Conservation (phyloP, 2,888 invertebrate genomes). For the Netelia melanura region DNA sequence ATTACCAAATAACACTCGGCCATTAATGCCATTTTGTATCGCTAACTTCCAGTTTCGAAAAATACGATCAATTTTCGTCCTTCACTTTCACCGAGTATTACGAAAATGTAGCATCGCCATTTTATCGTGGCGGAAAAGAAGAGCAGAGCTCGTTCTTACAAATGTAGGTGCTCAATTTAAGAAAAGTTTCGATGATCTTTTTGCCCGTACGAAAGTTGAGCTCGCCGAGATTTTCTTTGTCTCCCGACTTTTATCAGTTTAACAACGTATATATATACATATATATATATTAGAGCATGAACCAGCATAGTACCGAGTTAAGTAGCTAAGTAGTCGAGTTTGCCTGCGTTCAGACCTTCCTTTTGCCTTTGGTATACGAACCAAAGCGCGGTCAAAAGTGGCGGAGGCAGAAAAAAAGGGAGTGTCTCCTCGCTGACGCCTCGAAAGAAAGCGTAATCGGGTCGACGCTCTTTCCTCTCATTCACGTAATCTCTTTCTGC, state of each 20-base stretch:
- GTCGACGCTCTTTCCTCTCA: constrained; percentile 44
- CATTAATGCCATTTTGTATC: too few relatives aligned
- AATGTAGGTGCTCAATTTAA: constrained; percentile 16
- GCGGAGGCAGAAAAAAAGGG: constrained; percentile 10
- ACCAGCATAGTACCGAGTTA: constrained; percentile 34
- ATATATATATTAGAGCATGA: not conserved
- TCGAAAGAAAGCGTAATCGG: constrained; percentile 58
- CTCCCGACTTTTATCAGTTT: constrained; percentile 50
- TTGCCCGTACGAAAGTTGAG: constrained; percentile 27
- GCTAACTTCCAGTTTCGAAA: not conserved
- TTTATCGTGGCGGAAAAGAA: not conserved
- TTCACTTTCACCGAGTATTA: not conserved
- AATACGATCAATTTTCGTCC: not conserved
- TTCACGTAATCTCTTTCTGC: constrained; percentile 54
- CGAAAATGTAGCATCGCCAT: not conserved
- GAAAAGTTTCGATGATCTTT: constrained; percentile 40
- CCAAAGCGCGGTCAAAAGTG: constrained; percentile 1
- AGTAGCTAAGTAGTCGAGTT: constrained; percentile 55
- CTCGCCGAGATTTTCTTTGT: constrained; percentile 29
- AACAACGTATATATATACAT: constrained; percentile 1
- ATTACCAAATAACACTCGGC: too few relatives aligned
- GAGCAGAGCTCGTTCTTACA: not conserved
- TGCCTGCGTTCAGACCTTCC: constrained; percentile 53
- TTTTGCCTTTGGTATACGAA: constrained; percentile 32
- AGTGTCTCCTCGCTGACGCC: constrained; percentile 32